Base-by-base conservation (phyloP, 2,113 vertebrate species). In the Equus przewalskii region DNA sequence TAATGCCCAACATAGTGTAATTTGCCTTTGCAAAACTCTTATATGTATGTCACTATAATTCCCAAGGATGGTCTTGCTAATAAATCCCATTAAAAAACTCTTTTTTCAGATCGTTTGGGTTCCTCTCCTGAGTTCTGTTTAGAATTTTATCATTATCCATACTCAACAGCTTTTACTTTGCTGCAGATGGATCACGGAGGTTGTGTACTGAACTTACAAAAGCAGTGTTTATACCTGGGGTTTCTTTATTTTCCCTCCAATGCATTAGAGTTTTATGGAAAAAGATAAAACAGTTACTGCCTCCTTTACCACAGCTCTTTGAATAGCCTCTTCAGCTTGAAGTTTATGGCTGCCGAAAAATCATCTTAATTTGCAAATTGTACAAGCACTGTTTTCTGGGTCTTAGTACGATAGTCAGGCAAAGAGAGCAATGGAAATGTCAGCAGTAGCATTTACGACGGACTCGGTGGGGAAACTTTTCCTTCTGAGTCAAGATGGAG, bases 11-110 rank as follows among this genome's bases (percentile, higher is more conserved):
- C 87, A 62, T 92, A 97, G 97, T 98, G 33, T 96, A 98, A 97
- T 97, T 98, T 98, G 97, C 96, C 97, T 90, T 97, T 97, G 73
- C 79, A 97, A 97, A 98, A 96, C 93, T 97, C 96, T 95, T 96
- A n/a, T 97, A 93, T 98, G 97, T 96, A 97, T 98, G 98, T 97
- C 98, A 97, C 95, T 86, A 7, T 92, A 95, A 97, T 98, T 98
- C 98, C 97, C 96, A 86, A 65, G 89, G 97, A 97, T 54, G 41
- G 83, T 41, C 97, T 95, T 97, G 96, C 96, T 97, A 98, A 98
- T 98, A 98, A 98, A 97, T 98, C 93, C 96, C 97, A 97, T 96
- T 96, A 97, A 98, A 97, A 97, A 91, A 26, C 36, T 44, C 26
- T 64, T 51, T 87, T 94, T 95, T 54, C 33, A 64, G 58, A 84